Evolutionary conservation across 2,888 invertebrate species (phyloP).

Genomic region (Erpobdella octoculata): DNA sequence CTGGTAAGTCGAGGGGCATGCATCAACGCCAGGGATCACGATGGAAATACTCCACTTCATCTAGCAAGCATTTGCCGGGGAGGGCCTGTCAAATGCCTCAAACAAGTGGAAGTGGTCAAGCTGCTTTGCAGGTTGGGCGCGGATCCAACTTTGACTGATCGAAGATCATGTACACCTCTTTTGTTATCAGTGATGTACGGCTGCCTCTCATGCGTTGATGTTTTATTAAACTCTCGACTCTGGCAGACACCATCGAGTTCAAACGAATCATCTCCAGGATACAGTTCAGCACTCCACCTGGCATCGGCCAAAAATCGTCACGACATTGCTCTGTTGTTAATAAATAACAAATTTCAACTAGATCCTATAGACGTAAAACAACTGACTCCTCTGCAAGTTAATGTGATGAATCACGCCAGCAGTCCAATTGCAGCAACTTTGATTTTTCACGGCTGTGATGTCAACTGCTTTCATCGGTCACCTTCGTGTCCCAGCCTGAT

Average conservation of each 20-base stretch:
- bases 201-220: neutral
- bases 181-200: neutral
- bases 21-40: constrained; percentile 30
- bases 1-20: constrained; percentile 17
- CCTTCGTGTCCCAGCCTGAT: neutral
- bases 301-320: neutral
- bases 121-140: neutral
- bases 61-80: constrained; percentile 60
- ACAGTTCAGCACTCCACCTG: neutral
- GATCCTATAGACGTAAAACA: neutral
- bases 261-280: neutral
- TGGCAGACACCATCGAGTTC: neutral
- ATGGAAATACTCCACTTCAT: constrained; percentile 74
- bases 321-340: neutral
- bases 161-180: constrained; percentile 2
- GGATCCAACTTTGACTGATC: neutral
- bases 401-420: neutral
- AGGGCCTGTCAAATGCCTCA: neutral
- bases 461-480: neutral
- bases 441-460: constrained; percentile 2
- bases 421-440: neutral
- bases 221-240: neutral
- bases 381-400: constrained; percentile 10
- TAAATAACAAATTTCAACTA: neutral
- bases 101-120: neutral